A percentile compares a stretch with the other conserved stretches of the same genome.
Evolutionary conservation across 2,113 vertebrate species (phyloP).

Genomic region (Mellivora capensis): DNA sequence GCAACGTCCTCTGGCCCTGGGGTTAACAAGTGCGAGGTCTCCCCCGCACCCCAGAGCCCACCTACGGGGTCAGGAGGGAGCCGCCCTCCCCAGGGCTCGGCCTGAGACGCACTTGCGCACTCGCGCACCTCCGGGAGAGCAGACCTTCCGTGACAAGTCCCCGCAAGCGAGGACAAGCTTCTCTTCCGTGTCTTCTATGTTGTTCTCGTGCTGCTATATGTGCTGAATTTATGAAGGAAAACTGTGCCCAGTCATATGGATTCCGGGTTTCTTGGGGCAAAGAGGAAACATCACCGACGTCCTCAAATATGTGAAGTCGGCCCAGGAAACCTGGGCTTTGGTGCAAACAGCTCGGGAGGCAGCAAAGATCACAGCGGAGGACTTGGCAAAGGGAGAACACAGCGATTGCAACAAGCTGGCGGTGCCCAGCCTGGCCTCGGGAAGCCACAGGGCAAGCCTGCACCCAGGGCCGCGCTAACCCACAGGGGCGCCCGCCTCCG

Average conservation of each 20-base stretch:
- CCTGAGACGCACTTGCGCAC: background rate
- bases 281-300: background rate
- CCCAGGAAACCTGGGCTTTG: background rate
- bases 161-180: accelerated
- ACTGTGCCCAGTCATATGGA: background rate
- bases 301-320: conserved; percentile 46
- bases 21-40: background rate
- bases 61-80: accelerated
- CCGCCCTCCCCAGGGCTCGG: accelerated
- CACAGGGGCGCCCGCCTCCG: accelerated
- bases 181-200: accelerated
- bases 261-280: background rate
- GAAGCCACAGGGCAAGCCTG: background rate
- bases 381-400: background rate
- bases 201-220: too few species aligned
- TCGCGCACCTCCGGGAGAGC: accelerated
- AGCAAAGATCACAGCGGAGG: background rate
- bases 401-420: accelerated
- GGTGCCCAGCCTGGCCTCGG: accelerated
- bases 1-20: background rate
- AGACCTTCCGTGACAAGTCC: accelerated
- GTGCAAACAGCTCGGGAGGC: background rate
- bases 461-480: accelerated
- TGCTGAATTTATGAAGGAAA: background rate
- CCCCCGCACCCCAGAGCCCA: background rate